These are phyloP conservation scores for Cerastis leucographa DNA, from an alignment of 2,888 invertebrate genomes.

Conservation along the genomic window DNA sequence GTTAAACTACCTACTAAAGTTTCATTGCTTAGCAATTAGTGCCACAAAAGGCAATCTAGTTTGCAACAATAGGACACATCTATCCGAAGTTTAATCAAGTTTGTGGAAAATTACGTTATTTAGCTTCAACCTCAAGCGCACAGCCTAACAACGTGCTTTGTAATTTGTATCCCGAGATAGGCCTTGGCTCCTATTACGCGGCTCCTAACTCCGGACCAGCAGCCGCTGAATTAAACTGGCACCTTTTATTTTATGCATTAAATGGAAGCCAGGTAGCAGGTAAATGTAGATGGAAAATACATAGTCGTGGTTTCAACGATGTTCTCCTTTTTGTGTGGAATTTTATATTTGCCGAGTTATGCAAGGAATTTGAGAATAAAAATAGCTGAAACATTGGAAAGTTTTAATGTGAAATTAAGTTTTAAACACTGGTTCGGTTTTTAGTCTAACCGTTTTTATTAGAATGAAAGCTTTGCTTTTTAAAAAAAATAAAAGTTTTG, in stretches of 20 bases:
- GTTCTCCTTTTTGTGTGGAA: conserved; percentile 26
- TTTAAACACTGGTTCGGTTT: conserved; percentile 7
- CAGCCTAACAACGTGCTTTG: conserved; percentile 48
- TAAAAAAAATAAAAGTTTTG: not conserved
- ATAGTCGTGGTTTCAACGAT: conserved; percentile 21
- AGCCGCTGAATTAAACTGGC: conserved; percentile 66
- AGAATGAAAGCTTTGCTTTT: not conserved
- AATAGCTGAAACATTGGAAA: conserved; percentile 25
- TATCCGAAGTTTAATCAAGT: conserved; percentile 60
- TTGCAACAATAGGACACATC: conserved; percentile 56
- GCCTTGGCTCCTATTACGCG: conserved; percentile 59
- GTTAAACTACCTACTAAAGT: conserved; percentile 53
- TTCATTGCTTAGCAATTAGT: conserved; percentile 58
- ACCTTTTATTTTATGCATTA: conserved; percentile 68
- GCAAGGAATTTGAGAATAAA: conserved; percentile 35
- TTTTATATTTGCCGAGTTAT: conserved; percentile 51
- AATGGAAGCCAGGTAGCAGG: conserved; percentile 40
- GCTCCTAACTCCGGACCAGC: conserved; percentile 52
- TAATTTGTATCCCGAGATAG: conserved; percentile 70
- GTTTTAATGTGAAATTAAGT: conserved; percentile 17
- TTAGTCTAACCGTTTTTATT: not conserved
- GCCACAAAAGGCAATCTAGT: conserved; percentile 59
- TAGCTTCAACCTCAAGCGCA: conserved; percentile 35
- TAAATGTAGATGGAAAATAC: conserved; percentile 32
- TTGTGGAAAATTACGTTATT: conserved; percentile 56